Evolutionary conservation across 1,140 invertebrate species (phyloP).

Genomic region (Acromyrmex echinatior): DNA sequence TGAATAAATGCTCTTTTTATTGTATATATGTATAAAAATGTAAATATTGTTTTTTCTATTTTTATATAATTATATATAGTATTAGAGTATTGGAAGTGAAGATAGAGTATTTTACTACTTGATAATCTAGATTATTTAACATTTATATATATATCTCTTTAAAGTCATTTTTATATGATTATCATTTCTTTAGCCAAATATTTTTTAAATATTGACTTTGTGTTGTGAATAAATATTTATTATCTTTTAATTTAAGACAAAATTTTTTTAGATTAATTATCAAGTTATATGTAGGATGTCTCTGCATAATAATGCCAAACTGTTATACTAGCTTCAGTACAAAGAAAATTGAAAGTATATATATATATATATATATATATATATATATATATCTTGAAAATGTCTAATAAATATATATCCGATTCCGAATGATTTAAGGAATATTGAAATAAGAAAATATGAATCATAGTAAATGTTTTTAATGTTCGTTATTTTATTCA

Average conservation of each 20-base stretch:
- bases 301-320: too few species aligned
- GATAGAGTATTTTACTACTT: not conserved
- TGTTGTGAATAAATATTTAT: not conserved
- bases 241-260: not conserved
- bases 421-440: too few species aligned
- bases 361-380: too few species aligned
- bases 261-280: not conserved
- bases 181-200: not conserved
- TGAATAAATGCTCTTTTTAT: slow-evolving; percentile 51
- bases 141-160: not conserved
- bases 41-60: slow-evolving; percentile 36
- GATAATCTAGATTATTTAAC: not conserved
- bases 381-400: too few species aligned
- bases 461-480: too few species aligned
- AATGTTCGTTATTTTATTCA: too few species aligned
- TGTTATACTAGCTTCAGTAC: too few species aligned
- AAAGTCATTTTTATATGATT: not conserved
- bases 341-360: too few species aligned
- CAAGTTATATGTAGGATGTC: not conserved
- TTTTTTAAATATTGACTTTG: not conserved
- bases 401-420: too few species aligned
- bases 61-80: slow-evolving; percentile 21
- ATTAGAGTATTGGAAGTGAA: slow-evolving; percentile 4
- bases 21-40: slow-evolving; percentile 25
- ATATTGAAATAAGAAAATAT: too few species aligned